Percentiles rank a stretch among this genome's conserved stretches.
These are phyloP conservation scores for Chirona hameri DNA, from an alignment of 2,888 invertebrate species.

Conservation along the genomic window DNA sequence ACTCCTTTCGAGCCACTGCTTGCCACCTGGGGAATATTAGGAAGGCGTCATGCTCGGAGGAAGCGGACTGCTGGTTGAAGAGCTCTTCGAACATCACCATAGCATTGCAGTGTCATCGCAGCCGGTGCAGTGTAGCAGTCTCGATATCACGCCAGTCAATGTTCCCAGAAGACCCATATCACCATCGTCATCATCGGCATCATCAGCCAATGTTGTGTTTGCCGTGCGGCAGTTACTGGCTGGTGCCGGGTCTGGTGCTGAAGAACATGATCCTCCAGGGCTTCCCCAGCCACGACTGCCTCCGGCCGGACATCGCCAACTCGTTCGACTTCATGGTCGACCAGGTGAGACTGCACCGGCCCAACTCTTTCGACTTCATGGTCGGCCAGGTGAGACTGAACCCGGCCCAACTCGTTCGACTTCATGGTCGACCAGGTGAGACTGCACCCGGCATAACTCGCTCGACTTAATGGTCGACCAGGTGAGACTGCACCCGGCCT, in stretches of 20 bases:
- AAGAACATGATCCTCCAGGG: conserved; percentile 87
- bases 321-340: conserved; percentile 89
- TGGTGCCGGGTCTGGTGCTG: conserved; percentile 74
- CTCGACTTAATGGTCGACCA: conserved; percentile 88
- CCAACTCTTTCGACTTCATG: conserved; percentile 85
- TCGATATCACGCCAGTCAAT: no score
- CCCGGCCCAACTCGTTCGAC: conserved; percentile 80
- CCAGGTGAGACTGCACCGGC: conserved; percentile 57
- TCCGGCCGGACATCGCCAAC: conserved; percentile 70
- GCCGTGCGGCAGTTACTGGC: conserved; percentile 63
- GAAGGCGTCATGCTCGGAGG: no score
- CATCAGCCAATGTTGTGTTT: neutral
- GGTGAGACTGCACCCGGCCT: conserved; percentile 64
- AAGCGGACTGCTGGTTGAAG: no score
- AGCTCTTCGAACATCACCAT: no score
- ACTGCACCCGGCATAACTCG: conserved; percentile 71
- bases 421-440: conserved; percentile 85
- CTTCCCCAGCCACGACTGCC: conserved; percentile 58
- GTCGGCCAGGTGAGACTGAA: conserved; percentile 79
- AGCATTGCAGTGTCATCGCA: no score
- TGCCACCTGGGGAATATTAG: no score
- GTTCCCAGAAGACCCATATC: no score
- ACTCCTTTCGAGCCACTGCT: no score
- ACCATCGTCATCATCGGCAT: no score
- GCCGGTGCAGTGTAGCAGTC: no score